Evolutionary conservation across 2,797 vertebrate genomes (phyloP).

Genomic region (Muscicapa comitata): DNA sequence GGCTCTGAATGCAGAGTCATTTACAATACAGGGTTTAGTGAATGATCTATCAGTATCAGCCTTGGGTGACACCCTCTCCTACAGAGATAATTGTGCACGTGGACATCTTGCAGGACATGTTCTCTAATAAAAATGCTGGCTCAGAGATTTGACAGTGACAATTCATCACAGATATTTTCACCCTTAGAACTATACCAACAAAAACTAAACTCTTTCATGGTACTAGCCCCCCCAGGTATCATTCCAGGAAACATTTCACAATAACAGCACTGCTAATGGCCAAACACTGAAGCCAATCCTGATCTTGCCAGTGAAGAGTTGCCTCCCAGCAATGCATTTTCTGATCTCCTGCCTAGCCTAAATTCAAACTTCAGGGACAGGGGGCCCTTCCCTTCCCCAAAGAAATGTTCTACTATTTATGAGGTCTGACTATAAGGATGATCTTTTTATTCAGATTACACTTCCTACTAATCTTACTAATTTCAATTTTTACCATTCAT

Average conservation of each 20-base stretch:
- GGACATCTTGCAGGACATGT: not conserved
- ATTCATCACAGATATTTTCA: not conserved
- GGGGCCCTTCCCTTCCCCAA: not conserved
- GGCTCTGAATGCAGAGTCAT: not conserved
- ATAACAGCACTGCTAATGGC: not conserved
- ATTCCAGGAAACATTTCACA: conserved; percentile 12
- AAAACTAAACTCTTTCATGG: not conserved
- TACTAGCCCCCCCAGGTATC: not conserved
- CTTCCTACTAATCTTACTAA: not conserved
- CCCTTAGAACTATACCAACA: not conserved
- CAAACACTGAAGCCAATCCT: not conserved
- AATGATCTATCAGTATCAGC: not conserved
- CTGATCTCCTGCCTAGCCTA: not conserved
- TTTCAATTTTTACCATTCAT: not conserved
- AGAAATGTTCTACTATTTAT: not conserved
- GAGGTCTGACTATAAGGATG: not conserved
- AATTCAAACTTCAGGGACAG: not conserved
- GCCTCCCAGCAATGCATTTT: not conserved
- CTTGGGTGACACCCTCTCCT: not conserved
- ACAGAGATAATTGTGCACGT: not conserved
- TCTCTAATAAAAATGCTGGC: not conserved
- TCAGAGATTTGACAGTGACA: not conserved
- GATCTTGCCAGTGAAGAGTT: not conserved
- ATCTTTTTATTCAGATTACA: not conserved
- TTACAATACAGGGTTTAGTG: not conserved